A percentile compares a stretch with the other conserved stretches of the same genome.
These are phyloP conservation scores for Troilus luridus DNA, from an alignment of 2,888 invertebrate genomes.

Conservation along the genomic window DNA sequence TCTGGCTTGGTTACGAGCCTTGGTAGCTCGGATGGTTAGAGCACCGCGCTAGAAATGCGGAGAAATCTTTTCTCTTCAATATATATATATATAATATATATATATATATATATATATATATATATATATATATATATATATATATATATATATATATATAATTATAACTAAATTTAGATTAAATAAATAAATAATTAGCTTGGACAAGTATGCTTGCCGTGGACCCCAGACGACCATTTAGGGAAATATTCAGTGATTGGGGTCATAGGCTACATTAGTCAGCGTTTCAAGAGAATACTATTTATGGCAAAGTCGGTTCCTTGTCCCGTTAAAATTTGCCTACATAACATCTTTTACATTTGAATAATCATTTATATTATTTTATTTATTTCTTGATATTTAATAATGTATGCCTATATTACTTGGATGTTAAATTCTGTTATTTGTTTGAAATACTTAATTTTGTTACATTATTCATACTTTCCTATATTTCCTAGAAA, in stretches of 20 bases:
- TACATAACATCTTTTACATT: background rate
- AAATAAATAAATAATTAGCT: background rate
- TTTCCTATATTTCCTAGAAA: too few relatives aligned
- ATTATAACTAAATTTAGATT: background rate
- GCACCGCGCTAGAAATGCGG: too few relatives aligned
- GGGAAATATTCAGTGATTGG: constrained; percentile 11
- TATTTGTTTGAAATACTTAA: too few relatives aligned
- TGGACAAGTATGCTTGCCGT: background rate
- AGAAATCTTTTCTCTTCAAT: too few relatives aligned
- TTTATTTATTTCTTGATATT: background rate
- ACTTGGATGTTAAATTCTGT: too few relatives aligned
- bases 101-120: too few relatives aligned
- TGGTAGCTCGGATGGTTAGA: too few relatives aligned
- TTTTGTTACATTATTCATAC: too few relatives aligned
- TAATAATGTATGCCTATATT: too few relatives aligned
- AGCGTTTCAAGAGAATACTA: background rate
- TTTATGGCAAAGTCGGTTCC: constrained; percentile 2
- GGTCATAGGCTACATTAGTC: constrained; percentile 11
- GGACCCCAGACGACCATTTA: background rate
- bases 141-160: background rate
- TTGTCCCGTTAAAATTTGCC: background rate
- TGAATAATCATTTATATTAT: background rate
- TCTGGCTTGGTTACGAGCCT: too few relatives aligned
- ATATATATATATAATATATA: too few relatives aligned
- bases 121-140: too few relatives aligned